Base-by-base conservation (phyloP, 2,888 invertebrate species). In the Lepetodrilus schrolli region DNA sequence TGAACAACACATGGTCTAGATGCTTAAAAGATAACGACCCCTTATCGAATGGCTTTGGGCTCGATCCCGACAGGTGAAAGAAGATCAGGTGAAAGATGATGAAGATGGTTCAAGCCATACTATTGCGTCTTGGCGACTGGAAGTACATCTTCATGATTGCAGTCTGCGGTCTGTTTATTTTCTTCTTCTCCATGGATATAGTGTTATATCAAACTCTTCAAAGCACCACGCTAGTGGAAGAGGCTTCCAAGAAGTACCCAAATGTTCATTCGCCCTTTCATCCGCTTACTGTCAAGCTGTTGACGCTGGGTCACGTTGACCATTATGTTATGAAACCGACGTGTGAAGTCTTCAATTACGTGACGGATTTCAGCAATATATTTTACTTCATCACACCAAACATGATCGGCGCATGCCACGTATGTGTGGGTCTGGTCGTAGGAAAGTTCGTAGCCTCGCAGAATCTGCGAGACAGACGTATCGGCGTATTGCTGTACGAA, bases 321-420 rank as follows among this genome's bases (percentile, higher is more conserved):
- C 95, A 95, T 85, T 96, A 96, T 86, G 91, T 96, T 21, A 94
- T 96, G 85, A 94, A 94, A 0, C 96, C 96, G 0, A 89, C 95
- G 51, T 95, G 95, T n/a, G 93, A 94, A 3, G 90, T 95, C 23
- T 91, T 95, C 37, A 95, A 96, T 87, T 79, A 83, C 68, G 81
- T 94, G 4, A 90, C 94, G 23, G 92, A 93, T 1, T 93, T 95
- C 82, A 94, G 94, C 0, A 91, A 92, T 36, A 77, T 85, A 21
- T 90, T 90, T 79, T 84, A 82, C 70, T 90, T 90, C 91, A 93
- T 96, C 75, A 95, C 96, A 0, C 95, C 96, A 0, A 96, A 96
- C 90, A 93, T 94, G 92, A 95, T 96, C 83, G 96, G 96, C 43
- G 93, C 94, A 81, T 94, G 93, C 70, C 96, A 96, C 86, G 94